Conservation (phyloP, 2,888 invertebrate genomes). For the Scrobipalpa atriplicella region DNA sequence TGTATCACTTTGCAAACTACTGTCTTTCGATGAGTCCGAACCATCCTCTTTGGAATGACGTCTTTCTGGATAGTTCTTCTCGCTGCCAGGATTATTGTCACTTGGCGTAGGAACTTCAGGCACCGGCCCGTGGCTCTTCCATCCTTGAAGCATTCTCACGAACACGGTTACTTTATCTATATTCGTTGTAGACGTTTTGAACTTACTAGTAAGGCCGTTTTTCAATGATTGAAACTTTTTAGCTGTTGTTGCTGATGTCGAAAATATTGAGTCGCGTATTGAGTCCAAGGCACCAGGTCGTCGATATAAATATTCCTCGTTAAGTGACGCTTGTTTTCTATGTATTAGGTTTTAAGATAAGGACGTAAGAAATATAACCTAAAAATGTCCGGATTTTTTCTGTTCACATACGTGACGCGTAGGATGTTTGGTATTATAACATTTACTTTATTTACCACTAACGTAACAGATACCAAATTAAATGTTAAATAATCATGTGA, state of each 20-base stretch:
- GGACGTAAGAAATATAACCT: too few relatives aligned
- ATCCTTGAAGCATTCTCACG: constrained; percentile 92
- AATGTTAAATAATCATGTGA: too few relatives aligned
- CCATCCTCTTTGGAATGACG: constrained; percentile 93
- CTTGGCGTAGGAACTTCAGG: constrained; percentile 73
- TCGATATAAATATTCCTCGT: constrained; percentile 92
- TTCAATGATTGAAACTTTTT: constrained; percentile 90
- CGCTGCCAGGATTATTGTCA: constrained; percentile 72
- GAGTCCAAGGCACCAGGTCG: constrained; percentile 86
- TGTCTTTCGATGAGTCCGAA: constrained; percentile 94
- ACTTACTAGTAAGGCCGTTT: constrained; percentile 91
- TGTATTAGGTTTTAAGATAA: too few relatives aligned
- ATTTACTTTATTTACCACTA: too few relatives aligned
- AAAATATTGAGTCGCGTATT: constrained; percentile 88
- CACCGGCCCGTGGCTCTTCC: constrained; percentile 84
- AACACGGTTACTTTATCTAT: constrained; percentile 93
- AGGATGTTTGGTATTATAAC: too few relatives aligned
- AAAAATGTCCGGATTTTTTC: too few relatives aligned
- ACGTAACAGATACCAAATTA: too few relatives aligned
- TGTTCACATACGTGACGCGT: too few relatives aligned
- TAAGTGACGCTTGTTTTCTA: constrained; percentile 95
- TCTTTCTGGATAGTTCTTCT: constrained; percentile 83
- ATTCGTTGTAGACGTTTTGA: constrained; percentile 91
- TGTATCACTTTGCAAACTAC: constrained; percentile 96
- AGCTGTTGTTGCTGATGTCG: constrained; percentile 86